These are phyloP conservation scores for Lasioglossum vierecki DNA, from an alignment of 2,888 invertebrate species.

Conservation along the genomic window DNA sequence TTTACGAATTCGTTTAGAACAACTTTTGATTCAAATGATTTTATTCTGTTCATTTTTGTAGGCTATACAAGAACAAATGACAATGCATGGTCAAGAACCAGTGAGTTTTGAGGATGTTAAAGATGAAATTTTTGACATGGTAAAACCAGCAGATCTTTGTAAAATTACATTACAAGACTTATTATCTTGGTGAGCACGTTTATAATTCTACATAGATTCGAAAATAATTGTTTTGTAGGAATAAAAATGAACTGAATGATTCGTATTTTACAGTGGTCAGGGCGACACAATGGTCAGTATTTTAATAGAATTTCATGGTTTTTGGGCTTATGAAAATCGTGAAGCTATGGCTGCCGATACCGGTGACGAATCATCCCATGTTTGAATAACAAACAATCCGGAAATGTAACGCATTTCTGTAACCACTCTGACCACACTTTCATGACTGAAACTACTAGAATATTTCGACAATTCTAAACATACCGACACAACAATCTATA, in stretches of 20 bases:
- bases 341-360: conserved; percentile 90
- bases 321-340: conserved; percentile 98
- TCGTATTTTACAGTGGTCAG: conserved; percentile 89
- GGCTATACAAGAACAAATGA: conserved; percentile 96
- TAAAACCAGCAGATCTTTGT: conserved; percentile 93
- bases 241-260: background rate
- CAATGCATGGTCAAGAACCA: conserved; percentile 93
- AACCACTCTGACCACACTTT: background rate
- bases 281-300: conserved; percentile 97
- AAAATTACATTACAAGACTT: conserved; percentile 95
- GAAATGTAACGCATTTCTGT: conserved; percentile 35
- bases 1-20: background rate
- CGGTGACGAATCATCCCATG: conserved; percentile 83
- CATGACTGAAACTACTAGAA: background rate
- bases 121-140: conserved; percentile 99
- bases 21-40: background rate
- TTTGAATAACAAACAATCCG: conserved; percentile 66
- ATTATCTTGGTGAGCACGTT: conserved; percentile 87
- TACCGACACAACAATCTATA: background rate
- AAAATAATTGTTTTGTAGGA: background rate
- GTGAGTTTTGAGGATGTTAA: conserved; percentile 97
- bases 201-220: background rate
- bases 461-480: conserved; percentile 6
- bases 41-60: conserved; percentile 78
- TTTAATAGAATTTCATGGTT: conserved; percentile 97